Base-by-base conservation (phyloP, 2,113 vertebrate genomes). In the Odobenus rosmarus region DNA sequence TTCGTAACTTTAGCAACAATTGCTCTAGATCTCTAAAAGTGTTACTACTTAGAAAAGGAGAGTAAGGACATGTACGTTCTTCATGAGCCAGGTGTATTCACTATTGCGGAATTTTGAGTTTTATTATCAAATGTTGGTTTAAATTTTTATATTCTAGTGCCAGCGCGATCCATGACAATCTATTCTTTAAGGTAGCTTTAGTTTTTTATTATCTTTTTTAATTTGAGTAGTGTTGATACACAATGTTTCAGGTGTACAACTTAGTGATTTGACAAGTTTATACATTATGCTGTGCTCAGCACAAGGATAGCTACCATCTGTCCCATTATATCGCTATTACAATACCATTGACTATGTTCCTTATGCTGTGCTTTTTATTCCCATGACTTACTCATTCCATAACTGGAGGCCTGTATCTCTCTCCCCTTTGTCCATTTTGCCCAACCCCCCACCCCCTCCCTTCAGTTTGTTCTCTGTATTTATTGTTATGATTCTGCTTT, bases 1-100 rank as follows among this genome's bases (percentile, higher is more conserved):
- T 90, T 90, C 97, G 49, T 96, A 94, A 89, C 67, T 62, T 95
- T 31, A 85, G 49, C 80, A 93, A 26, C 42, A 93, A 5, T 88
- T 61, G 0, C 21, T 88, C 72, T 84, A 79, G 10, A n/a, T 95
- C 28, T 94, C 46, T 88, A 23, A 88, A 80, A 95, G 53, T 72
- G 39, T 82, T 74, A 18, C 55, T 87, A 8, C 71, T 93, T 93
- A 49, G 82, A 88, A 97, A 93, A 93, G 74, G 55, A 93, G 31
- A 86, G 11, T 85, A 84, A 87, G 15, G 23, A 24, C 4, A 49
- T 39, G 5, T 12, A 59, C 81, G 21, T 93, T 94, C 57, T 97
- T 97, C 46, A 39, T 82, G 61, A 90, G 59, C 59, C 85, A 93
- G 62, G 39, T 79, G 26, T 31, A 77, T 53, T 96, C 51, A 59